Percentiles rank a stretch among this genome's conserved stretches.
Evolutionary conservation across 2,113 vertebrate genomes (phyloP).

Genomic region (Sceloporus tristichus): DNA sequence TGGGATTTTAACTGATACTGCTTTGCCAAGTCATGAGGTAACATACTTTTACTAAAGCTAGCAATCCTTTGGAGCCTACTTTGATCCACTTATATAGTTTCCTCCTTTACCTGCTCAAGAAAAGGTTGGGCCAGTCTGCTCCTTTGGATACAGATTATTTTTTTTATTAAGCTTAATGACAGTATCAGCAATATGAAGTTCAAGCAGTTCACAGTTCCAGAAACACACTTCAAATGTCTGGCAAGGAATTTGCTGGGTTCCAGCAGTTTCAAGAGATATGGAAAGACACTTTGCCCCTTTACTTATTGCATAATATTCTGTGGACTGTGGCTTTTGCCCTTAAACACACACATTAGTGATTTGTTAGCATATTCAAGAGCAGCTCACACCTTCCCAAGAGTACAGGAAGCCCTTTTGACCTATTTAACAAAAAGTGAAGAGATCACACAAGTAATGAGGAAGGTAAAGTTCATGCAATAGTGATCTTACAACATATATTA

Average conservation of each 20-base stretch:
- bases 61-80: too few relatives aligned
- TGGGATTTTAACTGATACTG: neutral
- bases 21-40: too few relatives aligned
- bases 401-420: neutral
- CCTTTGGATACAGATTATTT: neutral
- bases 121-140: neutral
- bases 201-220: neutral
- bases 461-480: neutral
- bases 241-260: neutral
- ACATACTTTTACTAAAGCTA: neutral
- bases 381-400: neutral
- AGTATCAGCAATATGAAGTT: neutral
- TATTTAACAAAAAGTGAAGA: neutral
- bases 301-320: conserved; percentile 6
- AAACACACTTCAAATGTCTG: neutral
- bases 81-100: neutral
- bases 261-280: neutral
- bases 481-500: neutral
- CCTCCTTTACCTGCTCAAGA: neutral
- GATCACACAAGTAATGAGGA: neutral
- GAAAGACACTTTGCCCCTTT: neutral
- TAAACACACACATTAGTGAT: neutral
- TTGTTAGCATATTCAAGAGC: neutral
- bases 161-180: neutral
- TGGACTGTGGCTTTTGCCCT: conserved; percentile 16